Evolutionary conservation across 2,888 invertebrate genomes (phyloP).

Genomic region (Rhingia campestris): DNA sequence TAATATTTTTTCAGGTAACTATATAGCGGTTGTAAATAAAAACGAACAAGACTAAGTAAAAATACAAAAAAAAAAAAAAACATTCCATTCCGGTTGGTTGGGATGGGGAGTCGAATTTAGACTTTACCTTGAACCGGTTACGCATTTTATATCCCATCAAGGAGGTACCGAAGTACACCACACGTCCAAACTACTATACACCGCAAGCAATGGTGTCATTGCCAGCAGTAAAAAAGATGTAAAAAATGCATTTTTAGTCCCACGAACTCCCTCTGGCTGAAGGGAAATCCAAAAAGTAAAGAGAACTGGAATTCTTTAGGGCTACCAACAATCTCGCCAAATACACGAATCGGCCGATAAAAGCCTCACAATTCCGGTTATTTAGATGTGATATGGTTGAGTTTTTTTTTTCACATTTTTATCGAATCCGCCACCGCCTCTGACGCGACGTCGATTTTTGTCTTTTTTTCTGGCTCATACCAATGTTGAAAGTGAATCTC

Average conservation of each 20-base stretch:
- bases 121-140: slow-evolving; percentile 54
- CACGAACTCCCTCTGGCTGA: neutral
- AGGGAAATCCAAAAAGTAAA: slow-evolving; percentile 7
- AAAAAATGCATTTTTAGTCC: neutral
- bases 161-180: too few relatives aligned
- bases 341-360: neutral
- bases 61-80: slow-evolving; percentile 3
- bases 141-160: slow-evolving; percentile 6
- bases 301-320: slow-evolving; percentile 10
- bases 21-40: slow-evolving; percentile 18
- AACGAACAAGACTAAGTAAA: slow-evolving; percentile 19
- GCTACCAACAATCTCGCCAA: slow-evolving; percentile 10
- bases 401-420: slow-evolving; percentile 1
- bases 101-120: neutral
- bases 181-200: slow-evolving; percentile 2
- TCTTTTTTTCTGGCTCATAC: slow-evolving; percentile 45
- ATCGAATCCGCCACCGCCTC: neutral
- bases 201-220: slow-evolving; percentile 24
- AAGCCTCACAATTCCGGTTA: slow-evolving; percentile 26
- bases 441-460: slow-evolving; percentile 4
- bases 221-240: neutral
- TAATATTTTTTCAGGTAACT: neutral
- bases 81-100: slow-evolving; percentile 31
- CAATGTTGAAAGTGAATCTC: slow-evolving; percentile 63
- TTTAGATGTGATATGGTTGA: slow-evolving; percentile 4